Conservation (phyloP, 2,797 vertebrate genomes). For the Enteromius radiatus region DNA sequence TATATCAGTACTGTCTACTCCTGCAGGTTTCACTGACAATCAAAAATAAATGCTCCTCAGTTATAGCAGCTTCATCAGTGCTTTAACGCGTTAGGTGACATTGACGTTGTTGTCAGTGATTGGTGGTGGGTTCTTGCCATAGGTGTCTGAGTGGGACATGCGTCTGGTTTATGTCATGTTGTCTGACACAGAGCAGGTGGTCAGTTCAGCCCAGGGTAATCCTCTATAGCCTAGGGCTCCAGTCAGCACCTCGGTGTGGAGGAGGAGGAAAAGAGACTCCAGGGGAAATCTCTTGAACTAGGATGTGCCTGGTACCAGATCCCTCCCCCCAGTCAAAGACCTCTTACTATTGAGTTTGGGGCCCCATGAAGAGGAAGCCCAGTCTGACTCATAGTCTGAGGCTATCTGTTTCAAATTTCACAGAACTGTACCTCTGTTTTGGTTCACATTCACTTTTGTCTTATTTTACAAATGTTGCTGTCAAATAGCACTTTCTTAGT, state of each 20-base stretch:
- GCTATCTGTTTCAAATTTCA: constrained; percentile 38
- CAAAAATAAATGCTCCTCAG: not conserved
- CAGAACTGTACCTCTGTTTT: constrained; percentile 7
- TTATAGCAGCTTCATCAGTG: not conserved
- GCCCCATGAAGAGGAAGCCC: constrained; percentile 15
- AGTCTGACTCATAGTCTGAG: constrained; percentile 20
- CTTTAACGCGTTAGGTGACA: not conserved
- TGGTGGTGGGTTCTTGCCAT: constrained; percentile 16
- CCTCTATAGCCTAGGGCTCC: constrained; percentile 49
- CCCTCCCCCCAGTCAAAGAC: constrained; percentile 67
- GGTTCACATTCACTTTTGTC: not conserved
- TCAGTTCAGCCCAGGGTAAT: constrained; percentile 56
- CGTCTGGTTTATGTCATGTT: constrained; percentile 67
- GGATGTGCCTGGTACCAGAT: constrained; percentile 71
- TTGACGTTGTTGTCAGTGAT: constrained; percentile 32
- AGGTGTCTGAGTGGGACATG: constrained; percentile 42
- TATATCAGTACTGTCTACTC: not conserved
- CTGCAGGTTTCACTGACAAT: not conserved
- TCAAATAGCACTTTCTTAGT: not conserved
- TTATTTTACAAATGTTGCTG: constrained; percentile 1
- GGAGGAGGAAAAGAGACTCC: constrained; percentile 58
- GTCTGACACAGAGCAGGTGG: constrained; percentile 78
- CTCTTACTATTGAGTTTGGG: constrained; percentile 48
- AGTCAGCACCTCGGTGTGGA: constrained; percentile 58
- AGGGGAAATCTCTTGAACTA: constrained; percentile 73